Evolutionary conservation across 1,140 invertebrate species (phyloP).

Genomic region (Trichonephila inaurata): DNA sequence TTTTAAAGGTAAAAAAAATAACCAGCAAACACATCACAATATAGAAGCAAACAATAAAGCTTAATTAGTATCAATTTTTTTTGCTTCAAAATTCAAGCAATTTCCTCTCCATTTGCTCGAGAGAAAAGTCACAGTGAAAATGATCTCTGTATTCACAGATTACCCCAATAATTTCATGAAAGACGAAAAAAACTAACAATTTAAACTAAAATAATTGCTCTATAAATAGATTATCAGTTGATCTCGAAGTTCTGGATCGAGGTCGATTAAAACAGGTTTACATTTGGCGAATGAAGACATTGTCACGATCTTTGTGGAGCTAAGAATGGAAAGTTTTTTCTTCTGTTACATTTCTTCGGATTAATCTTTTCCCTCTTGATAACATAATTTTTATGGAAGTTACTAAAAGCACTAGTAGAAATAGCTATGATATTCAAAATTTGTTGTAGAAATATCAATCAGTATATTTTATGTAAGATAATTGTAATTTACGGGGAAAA

Average conservation of each 20-base stretch:
- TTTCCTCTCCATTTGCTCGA: no score
- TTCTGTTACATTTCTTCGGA: not conserved
- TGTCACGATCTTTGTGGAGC: not conserved
- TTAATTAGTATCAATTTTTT: no score
- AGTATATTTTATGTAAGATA: no score
- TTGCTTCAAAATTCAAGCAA: no score
- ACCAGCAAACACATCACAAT: no score
- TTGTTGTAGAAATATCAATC: no score
- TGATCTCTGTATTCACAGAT: not conserved
- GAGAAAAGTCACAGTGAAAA: not conserved
- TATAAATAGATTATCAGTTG: conserved; percentile 24
- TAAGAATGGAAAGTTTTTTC: not conserved
- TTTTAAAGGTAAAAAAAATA: no score
- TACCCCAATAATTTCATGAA: not conserved
- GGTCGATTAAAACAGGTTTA: conserved; percentile 25
- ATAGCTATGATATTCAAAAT: no score
- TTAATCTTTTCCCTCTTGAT: not conserved
- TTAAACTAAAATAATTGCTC: conserved; percentile 35
- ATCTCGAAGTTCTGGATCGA: conserved; percentile 17
- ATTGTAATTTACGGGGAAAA: no score
- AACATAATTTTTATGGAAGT: no score
- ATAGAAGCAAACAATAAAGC: no score
- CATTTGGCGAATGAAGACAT: conserved; percentile 15
- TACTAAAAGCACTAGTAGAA: no score
- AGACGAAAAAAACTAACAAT: conserved; percentile 1